Evolutionary conservation across 2,888 invertebrate genomes (phyloP).

Genomic region (Venusia cambrica): DNA sequence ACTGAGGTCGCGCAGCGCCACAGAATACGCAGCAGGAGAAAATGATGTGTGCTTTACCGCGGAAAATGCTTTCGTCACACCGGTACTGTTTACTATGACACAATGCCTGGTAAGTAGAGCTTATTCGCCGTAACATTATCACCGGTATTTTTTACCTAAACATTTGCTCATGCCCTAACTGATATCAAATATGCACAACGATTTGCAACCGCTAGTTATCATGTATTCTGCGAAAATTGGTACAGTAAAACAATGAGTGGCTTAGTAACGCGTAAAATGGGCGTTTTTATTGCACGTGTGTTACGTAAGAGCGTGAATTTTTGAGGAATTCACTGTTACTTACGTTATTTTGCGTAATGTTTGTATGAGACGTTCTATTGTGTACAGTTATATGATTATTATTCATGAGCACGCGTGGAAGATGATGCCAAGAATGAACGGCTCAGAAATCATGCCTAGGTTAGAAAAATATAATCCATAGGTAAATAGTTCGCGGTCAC

Average conservation of each 20-base stretch:
- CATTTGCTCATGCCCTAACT: no score
- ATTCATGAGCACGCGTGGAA: conserved; percentile 6
- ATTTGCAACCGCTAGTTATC: no score
- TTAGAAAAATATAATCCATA: no score
- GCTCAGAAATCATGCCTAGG: no score
- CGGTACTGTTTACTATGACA: conserved; percentile 5
- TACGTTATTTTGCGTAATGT: conserved; percentile 9
- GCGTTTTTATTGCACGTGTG: conserved; percentile 9
- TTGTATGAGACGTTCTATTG: no score
- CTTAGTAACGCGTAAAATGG: conserved; percentile 24
- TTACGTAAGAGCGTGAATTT: conserved; percentile 18
- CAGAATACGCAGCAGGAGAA: conserved; percentile 24
- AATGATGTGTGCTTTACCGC: conserved; percentile 45
- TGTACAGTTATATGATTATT: conserved; percentile 7
- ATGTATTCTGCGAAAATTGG: no score
- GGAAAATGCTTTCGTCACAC: conserved; percentile 66
- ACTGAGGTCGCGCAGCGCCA: conserved; percentile 21
- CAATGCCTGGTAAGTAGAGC: conserved; percentile 1
- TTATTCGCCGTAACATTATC: conserved; percentile 23
- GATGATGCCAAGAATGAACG: no score
- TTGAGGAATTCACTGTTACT: conserved; percentile 3
- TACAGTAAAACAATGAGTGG: conserved; percentile 22
- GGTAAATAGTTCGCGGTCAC: no score
- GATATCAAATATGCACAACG: no score
- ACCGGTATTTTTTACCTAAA: no score